Percentiles rank a stretch among this genome's conserved stretches.
These are phyloP conservation scores for Platerodrilus igneus DNA, from an alignment of 2,888 invertebrate genomes.

Conservation along the genomic window DNA sequence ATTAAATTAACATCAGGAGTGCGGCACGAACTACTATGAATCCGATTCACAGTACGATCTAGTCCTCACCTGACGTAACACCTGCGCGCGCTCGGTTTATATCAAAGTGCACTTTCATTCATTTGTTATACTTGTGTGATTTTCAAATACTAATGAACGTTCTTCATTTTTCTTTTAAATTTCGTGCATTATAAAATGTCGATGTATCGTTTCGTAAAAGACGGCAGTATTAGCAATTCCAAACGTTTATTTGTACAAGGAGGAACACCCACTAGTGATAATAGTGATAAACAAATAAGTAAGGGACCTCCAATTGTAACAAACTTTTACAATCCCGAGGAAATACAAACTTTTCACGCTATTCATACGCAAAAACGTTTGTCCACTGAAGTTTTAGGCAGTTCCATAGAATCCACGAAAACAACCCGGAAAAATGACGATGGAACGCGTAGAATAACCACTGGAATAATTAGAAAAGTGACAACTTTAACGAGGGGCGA, in stretches of 20 bases:
- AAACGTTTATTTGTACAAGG: constrained; percentile 73
- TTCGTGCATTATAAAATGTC: too few relatives aligned
- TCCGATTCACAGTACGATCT: constrained; percentile 42
- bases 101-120: constrained; percentile 22
- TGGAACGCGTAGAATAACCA: constrained; percentile 78
- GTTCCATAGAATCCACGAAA: constrained; percentile 78
- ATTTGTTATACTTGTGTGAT: too few relatives aligned
- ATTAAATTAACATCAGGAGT: too few relatives aligned
- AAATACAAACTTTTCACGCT: constrained; percentile 62
- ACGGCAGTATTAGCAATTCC: constrained; percentile 48
- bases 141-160: too few relatives aligned
- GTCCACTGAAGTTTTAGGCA: constrained; percentile 80
- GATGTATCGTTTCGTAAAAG: constrained; percentile 79
- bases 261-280: constrained; percentile 47
- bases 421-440: constrained; percentile 74
- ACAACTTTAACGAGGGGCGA: constrained; percentile 84
- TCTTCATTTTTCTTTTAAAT: too few relatives aligned
- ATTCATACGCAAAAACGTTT: constrained; percentile 77
- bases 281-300: too few relatives aligned
- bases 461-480: constrained; percentile 81
- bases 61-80: constrained; percentile 46
- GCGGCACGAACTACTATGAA: too few relatives aligned
- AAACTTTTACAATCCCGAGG: constrained; percentile 35
- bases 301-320: constrained; percentile 43
- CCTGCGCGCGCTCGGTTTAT: constrained; percentile 34